A percentile compares a stretch with the other conserved stretches of the same genome.
These are phyloP conservation scores for Coenonympha glycerion DNA, from an alignment of 2,888 invertebrate genomes.

Conservation along the genomic window DNA sequence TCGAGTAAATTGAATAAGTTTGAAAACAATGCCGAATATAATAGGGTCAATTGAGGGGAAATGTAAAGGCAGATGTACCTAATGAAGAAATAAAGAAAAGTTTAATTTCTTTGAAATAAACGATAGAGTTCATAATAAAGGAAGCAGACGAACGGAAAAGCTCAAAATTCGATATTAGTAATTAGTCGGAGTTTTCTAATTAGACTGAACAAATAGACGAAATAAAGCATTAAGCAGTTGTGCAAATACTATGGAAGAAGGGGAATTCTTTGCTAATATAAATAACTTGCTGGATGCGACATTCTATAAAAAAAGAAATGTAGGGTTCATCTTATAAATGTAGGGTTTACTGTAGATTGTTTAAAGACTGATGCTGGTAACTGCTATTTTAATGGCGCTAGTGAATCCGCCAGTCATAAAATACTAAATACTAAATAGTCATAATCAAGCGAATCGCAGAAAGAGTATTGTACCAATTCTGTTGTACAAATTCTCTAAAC, in stretches of 20 bases:
- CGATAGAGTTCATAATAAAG: constrained; percentile 8
- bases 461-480: too few species aligned
- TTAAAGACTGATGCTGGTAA: too few species aligned
- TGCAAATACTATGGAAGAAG: constrained; percentile 64
- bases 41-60: not conserved
- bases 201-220: constrained; percentile 71
- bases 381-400: too few species aligned
- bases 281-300: constrained; percentile 17
- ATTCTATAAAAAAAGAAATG: not conserved
- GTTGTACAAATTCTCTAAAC: too few species aligned
- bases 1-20: too few species aligned
- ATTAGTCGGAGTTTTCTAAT: constrained; percentile 73
- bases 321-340: too few species aligned
- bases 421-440: too few species aligned
- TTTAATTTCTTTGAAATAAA: constrained; percentile 2
- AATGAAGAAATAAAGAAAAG: not conserved
- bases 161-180: constrained; percentile 61
- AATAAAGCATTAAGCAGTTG: constrained; percentile 74
- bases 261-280: constrained; percentile 34
- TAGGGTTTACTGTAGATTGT: too few species aligned
- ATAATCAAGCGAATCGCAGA: too few species aligned
- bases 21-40: too few species aligned
- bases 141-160: constrained; percentile 35
- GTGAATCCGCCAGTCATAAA: too few species aligned
- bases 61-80: not conserved